Conservation (phyloP, 2,888 invertebrate genomes). For the Polietes domitor region DNA sequence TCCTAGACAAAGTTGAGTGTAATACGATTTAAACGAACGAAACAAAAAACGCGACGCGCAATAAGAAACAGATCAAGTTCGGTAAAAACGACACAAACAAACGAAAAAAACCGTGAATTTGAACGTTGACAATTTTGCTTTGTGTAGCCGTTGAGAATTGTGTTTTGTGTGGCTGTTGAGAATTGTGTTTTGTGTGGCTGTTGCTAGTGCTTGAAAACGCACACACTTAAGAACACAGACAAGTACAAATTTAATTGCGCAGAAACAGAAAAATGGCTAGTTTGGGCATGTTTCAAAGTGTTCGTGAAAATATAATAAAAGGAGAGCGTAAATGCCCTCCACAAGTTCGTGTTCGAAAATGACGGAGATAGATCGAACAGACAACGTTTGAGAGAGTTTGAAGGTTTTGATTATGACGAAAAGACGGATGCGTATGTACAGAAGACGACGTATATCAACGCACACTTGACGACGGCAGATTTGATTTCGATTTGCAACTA, state of each 20-base stretch:
- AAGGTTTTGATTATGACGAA: conserved; percentile 43
- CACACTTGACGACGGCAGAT: conserved; percentile 5
- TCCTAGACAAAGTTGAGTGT: background rate
- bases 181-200: background rate
- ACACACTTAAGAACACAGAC: background rate
- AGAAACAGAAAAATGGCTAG: conserved; percentile 10
- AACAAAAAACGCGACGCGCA: background rate
- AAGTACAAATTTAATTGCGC: background rate
- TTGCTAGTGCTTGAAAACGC: background rate
- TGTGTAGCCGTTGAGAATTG: background rate
- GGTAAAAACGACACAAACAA: background rate
- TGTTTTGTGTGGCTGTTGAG: background rate
- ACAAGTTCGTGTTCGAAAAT: conserved; percentile 34
- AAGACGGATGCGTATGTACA: background rate
- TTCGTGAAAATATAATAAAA: conserved; percentile 44
- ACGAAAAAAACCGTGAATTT: background rate
- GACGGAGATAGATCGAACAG: conserved; percentile 50
- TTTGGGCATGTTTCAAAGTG: conserved; percentile 36
- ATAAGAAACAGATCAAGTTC: too few relatives aligned
- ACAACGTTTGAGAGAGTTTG: conserved; percentile 34
- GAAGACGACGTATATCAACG: background rate
- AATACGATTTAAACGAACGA: background rate
- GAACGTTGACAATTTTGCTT: background rate
- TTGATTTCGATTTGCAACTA: conserved; percentile 40
- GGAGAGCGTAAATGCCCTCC: conserved; percentile 36